Conservation (phyloP, 1,140 invertebrate species). For the Helicoverpa zea region DNA sequence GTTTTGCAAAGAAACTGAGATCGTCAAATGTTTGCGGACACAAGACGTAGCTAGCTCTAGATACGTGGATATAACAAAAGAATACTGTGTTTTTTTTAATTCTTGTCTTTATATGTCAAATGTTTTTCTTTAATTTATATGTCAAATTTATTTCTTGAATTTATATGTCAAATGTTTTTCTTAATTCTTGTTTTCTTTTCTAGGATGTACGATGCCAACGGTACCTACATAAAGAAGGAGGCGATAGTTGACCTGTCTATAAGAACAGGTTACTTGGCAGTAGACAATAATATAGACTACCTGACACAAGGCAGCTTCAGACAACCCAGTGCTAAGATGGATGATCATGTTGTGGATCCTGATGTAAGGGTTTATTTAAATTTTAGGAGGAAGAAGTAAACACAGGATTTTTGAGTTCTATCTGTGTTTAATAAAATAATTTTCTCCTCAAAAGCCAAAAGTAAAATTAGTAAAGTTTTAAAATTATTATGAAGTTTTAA, state of each 20-base stretch:
- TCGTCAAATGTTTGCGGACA: too few species aligned
- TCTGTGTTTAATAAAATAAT: not conserved
- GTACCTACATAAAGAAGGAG: not conserved
- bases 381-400: not conserved
- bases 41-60: too few species aligned
- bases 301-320: not conserved
- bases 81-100: too few species aligned
- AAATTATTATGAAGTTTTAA: too few species aligned
- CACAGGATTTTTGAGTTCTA: not conserved
- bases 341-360: slow-evolving; percentile 8
- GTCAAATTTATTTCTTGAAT: too few species aligned
- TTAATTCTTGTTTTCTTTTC: not conserved
- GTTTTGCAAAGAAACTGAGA: too few species aligned
- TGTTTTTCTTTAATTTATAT: too few species aligned
- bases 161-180: too few species aligned
- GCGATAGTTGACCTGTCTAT: not conserved
- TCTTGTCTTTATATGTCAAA: too few species aligned
- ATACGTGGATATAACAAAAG: too few species aligned
- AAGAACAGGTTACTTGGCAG: slow-evolving; percentile 10
- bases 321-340: not conserved
- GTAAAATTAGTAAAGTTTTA: too few species aligned
- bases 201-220: slow-evolving; percentile 10
- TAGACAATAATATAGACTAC: slow-evolving; percentile 15
- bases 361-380: slow-evolving; percentile 1
- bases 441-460: too few species aligned